Evolutionary conservation across 2,797 vertebrate genomes (phyloP), one percentile per base, ranked within the genome.

Genomic region (Apodemus agrarius): DNA sequence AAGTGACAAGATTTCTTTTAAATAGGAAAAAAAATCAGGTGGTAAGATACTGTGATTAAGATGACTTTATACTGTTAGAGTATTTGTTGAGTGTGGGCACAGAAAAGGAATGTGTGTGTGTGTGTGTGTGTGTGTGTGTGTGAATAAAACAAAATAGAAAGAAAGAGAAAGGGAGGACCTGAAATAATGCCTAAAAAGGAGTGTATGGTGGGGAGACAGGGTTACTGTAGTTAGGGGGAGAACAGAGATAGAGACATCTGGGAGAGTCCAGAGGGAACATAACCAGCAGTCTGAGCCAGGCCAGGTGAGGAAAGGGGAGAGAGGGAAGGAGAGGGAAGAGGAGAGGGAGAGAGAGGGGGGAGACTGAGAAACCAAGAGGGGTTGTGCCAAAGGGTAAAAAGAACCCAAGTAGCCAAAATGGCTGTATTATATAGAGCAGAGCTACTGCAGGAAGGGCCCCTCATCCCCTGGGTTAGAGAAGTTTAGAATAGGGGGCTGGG

Each of bases 1-100:
- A 91, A 87, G 85, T 89, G 10, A n/a, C 12, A n/a, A 69, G 61
- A 34, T 87, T 91, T 74, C 85, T 79, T 94, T 94, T 79, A 95
- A 89, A 43, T 88, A 26, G 43, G 52, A 90, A 86, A 40, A 93
- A 78, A 76, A 95, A 2, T 74, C 40, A 78, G 12, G 9, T 69
- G 94, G 43, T 57, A 96, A 89, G 91, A 74, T 26, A 54, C 16
- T 72, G 31, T 75, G 67, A 59, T 63, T 89, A 69, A 89, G 43
- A 78, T 52, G 43, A 83, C 16, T 6, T 37, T 57, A 40, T 84
- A 78, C 81, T 76, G 19, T 69, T 78, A 84, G 97, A 90, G 65
- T 93, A 72, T 75, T 59, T 95, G 21, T 52, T 85, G 57, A 72
- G 29, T 34, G 43, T 40, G 49, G n/a, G 29, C 19, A 72, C 24